Evolutionary conservation across 2,888 invertebrate genomes (phyloP).

Genomic region (Sinotaia quadrata): DNA sequence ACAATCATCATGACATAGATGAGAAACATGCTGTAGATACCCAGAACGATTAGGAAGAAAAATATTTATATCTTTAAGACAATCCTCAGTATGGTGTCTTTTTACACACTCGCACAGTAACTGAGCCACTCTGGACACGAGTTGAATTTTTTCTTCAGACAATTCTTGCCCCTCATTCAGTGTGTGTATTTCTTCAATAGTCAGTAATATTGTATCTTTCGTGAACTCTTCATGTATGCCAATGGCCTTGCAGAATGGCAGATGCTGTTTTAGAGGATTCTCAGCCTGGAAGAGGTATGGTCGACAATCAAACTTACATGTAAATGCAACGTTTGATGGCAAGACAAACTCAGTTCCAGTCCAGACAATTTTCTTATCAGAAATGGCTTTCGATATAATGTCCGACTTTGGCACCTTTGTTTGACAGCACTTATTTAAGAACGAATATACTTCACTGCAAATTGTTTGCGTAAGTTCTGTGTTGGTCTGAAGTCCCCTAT

Average conservation of each 20-base stretch:
- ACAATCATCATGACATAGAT: slow-evolving; percentile 53
- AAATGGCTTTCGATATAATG: neutral
- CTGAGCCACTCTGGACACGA: slow-evolving; percentile 5
- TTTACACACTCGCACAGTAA: neutral
- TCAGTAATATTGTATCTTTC: neutral
- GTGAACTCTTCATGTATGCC: neutral
- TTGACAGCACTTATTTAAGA: neutral
- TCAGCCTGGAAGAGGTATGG: slow-evolving; percentile 23
- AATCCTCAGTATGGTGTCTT: neutral
- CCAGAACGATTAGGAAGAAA: slow-evolving; percentile 47
- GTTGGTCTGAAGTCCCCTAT: neutral
- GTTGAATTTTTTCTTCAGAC: neutral
- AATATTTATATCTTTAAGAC: too few relatives aligned
- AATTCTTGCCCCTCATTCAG: neutral
- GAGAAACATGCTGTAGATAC: slow-evolving; percentile 32
- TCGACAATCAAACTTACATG: slow-evolving; percentile 25
- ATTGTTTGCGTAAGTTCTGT: neutral
- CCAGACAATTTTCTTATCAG: neutral
- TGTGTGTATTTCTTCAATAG: slow-evolving; percentile 2
- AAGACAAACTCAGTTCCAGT: slow-evolving; percentile 1
- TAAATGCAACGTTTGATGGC: slow-evolving; percentile 5
- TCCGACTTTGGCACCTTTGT: too few relatives aligned
- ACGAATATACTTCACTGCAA: neutral
- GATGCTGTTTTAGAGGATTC: too few relatives aligned
- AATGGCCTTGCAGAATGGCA: neutral